Base-by-base conservation (phyloP, 2,888 invertebrate species). In the Deroplatys truncata region DNA sequence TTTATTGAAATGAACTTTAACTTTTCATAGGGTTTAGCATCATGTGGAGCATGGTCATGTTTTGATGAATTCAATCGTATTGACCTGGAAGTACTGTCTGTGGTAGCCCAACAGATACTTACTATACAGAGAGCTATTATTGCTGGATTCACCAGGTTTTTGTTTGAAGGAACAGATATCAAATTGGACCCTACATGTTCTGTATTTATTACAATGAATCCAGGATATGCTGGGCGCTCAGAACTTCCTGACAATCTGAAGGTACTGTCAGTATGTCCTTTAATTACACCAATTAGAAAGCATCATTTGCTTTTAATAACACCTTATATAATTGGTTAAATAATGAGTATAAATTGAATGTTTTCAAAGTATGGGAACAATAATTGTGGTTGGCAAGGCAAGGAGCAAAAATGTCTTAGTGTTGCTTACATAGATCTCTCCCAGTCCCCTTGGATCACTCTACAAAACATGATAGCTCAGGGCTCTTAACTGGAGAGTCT, bases 31-130 rank as follows among this genome's bases (percentile, higher is more conserved):
- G 98, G 98, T n/a, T 94, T 98, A 91, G 98, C 98, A 0, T 98
- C 98, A 0, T 97, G 98, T 91, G 98, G 98, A 0, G 98, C 98
- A 0, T 98, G 98, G 98, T 98, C 98, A 0, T 99, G 98, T 93
- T 98, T 99, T 93, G 98, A 98, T 93, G 98, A 99, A 93, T 98
- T 99, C 94, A 98, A 99, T 93, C 96, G 98, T 56, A 98, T 99
- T 92, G 98, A 98, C 92, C 94, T 98, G 91, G 98, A 99, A 93
- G 95, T 91, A 43, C 93, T 99, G 56, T 98, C 98, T 0, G 98
- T 99, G 85, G 98, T 99, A 1, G 98, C 99, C 0, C 98, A 99
- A 93, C 98, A 99, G 94, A 98, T 99, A 92, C 94, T 98, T 84
- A 98, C 98, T 88, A 98, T 99, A 92, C 98, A 99, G 93, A 95